Conservation (phyloP, 2,888 invertebrate species). For the Heteromyza rotundicornis region DNA sequence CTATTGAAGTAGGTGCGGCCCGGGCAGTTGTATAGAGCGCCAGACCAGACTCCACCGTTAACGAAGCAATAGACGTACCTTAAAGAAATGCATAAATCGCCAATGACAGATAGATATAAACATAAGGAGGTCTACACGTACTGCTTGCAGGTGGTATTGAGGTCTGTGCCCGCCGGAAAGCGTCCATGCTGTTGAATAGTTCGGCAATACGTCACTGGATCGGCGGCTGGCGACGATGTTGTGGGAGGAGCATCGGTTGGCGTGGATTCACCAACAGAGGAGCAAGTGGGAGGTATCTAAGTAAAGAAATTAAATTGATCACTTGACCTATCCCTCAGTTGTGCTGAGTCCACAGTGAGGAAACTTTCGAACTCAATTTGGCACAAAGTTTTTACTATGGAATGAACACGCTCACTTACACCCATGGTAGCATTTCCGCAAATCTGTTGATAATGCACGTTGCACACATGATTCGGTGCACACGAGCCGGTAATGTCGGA, state of each 20-base stretch:
- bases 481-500: constrained; percentile 34
- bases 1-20: constrained; percentile 38
- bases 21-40: constrained; percentile 37
- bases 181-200: constrained; percentile 27
- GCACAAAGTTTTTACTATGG: background rate
- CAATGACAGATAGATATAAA: background rate
- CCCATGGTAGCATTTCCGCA: constrained; percentile 26
- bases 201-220: constrained; percentile 32
- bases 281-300: constrained; percentile 32
- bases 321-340: too few species aligned
- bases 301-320: background rate
- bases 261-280: constrained; percentile 24
- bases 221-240: background rate
- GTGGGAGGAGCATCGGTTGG: background rate
- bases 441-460: constrained; percentile 26
- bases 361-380: too few species aligned
- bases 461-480: constrained; percentile 28
- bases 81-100: background rate
- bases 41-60: constrained; percentile 25
- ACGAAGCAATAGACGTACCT: constrained; percentile 38
- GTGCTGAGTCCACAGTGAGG: too few species aligned
- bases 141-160: constrained; percentile 38
- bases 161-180: constrained; percentile 38
- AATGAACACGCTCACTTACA: background rate
- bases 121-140: constrained; percentile 19